A percentile compares a stretch with the other conserved stretches of the same genome.
phyloP scores from a whole-genome alignment of 1,140 invertebrate species.

The Brachystomella parvula region DNA sequence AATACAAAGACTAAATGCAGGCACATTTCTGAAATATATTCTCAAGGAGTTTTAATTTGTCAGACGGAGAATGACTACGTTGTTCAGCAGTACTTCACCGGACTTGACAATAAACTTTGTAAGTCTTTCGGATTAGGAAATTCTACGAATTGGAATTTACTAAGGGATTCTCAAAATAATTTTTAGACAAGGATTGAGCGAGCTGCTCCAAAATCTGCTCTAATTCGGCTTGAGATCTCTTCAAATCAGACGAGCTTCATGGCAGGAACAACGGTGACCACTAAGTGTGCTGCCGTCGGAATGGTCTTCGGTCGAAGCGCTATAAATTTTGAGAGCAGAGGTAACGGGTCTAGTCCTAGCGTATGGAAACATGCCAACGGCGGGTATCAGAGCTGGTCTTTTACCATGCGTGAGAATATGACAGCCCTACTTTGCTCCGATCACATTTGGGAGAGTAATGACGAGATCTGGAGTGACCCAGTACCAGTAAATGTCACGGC shows the following conservation, averaged over 20 bases:
- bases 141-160: too few species aligned
- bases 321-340: not conserved
- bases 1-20: not conserved
- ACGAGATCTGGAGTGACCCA: not conserved
- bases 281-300: not conserved
- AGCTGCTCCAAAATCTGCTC: not conserved
- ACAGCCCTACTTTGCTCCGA: not conserved
- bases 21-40: constrained; percentile 5
- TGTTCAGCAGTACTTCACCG: constrained; percentile 1
- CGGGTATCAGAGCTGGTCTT: not conserved
- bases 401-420: not conserved
- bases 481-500: not conserved
- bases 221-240: not conserved
- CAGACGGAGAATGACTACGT: not conserved
- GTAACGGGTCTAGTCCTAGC: not conserved
- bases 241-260: not conserved
- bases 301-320: not conserved
- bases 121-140: too few species aligned
- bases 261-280: not conserved
- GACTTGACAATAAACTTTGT: not conserved
- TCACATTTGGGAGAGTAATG: not conserved
- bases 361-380: not conserved
- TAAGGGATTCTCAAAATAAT: too few species aligned
- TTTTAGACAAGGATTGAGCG: constrained; percentile 4
- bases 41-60: not conserved